phyloP scores from a whole-genome alignment of 2,888 invertebrate species.

The Loripinus fragilis region DNA sequence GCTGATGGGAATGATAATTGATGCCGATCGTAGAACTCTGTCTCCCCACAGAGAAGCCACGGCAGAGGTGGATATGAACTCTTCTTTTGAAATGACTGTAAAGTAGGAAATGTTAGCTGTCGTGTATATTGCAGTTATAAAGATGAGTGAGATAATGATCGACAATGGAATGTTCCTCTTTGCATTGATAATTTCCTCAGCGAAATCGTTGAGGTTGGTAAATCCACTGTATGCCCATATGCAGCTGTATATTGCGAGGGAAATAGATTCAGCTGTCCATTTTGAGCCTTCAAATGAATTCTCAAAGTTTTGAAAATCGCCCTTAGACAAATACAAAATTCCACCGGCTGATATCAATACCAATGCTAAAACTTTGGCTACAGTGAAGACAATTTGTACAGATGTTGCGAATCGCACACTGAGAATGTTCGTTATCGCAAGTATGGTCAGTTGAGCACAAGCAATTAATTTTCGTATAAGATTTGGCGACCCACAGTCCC shows the following conservation, averaged over 20 bases:
- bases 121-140: neutral
- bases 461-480: neutral
- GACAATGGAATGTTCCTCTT: neutral
- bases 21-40: neutral
- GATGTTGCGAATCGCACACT: neutral
- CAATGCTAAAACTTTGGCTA: neutral
- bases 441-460: neutral
- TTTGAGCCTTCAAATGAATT: neutral
- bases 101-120: neutral
- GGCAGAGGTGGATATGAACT: neutral
- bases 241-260: neutral
- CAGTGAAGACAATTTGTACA: neutral
- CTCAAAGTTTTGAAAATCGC: neutral
- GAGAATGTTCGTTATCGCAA: neutral
- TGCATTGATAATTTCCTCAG: neutral
- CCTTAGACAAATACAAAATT: neutral
- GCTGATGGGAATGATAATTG: neutral
- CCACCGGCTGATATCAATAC: neutral
- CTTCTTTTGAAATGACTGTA: neutral
- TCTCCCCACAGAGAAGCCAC: neutral
- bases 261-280: too few species aligned
- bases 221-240: neutral
- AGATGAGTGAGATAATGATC: neutral
- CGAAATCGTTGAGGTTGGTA: neutral
- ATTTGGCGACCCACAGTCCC: neutral